Percentiles rank a stretch among this genome's conserved stretches.
Conservation (phyloP, 2,797 vertebrate genomes). For the Cottoperca gobio region DNA sequence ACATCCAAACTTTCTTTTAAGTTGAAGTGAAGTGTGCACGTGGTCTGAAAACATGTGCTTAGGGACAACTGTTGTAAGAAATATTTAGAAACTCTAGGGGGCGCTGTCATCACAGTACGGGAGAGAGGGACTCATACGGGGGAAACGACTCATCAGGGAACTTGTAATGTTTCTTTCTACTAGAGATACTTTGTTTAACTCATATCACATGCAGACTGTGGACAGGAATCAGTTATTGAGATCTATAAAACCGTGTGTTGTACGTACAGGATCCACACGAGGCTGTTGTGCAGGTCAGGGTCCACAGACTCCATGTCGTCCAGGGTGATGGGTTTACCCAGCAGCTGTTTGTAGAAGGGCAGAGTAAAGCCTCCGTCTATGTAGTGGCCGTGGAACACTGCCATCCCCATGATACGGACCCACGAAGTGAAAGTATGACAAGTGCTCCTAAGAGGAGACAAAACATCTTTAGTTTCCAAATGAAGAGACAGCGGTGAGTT, state of each 20-base stretch:
- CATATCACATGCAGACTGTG: not conserved
- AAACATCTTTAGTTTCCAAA: slow-evolving; percentile 38
- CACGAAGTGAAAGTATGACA: slow-evolving; percentile 98
- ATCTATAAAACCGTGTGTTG: not conserved
- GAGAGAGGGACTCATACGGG: not conserved
- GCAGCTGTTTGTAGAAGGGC: slow-evolving; percentile 98
- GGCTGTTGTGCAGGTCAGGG: slow-evolving; percentile 98
- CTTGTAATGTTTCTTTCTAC: not conserved
- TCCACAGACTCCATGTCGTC: slow-evolving; percentile 98
- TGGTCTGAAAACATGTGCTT: not conserved
- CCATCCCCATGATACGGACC: slow-evolving; percentile 99
- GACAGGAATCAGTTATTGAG: too few species aligned
- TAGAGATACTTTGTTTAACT: not conserved
- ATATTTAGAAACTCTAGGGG: slow-evolving; percentile 29
- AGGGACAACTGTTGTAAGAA: slow-evolving; percentile 16
- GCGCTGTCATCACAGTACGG: slow-evolving; percentile 39
- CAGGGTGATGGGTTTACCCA: slow-evolving; percentile 97
- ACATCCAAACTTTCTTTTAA: too few species aligned
- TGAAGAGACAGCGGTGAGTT: not conserved
- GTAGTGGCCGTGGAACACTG: slow-evolving; percentile 98
- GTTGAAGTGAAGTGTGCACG: not conserved
- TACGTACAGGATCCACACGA: slow-evolving; percentile 98
- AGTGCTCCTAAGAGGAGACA: slow-evolving; percentile 87
- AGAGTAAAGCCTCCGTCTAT: slow-evolving; percentile 97
- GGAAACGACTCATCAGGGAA: not conserved